These are phyloP conservation scores for Eurosta solidaginis DNA, from an alignment of 1,140 invertebrate species.

Conservation along the genomic window DNA sequence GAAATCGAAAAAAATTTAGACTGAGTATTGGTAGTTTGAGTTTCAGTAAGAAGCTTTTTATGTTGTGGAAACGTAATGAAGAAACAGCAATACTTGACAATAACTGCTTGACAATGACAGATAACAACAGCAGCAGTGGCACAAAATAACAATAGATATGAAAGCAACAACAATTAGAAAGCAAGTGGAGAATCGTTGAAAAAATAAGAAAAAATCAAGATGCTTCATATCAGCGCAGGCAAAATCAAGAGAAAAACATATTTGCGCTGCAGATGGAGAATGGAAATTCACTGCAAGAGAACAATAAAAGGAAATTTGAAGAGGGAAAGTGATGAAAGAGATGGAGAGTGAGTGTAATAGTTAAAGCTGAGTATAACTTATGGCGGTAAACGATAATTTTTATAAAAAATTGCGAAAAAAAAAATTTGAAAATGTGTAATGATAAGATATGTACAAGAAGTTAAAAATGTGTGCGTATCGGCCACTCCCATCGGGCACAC, in stretches of 20 bases:
- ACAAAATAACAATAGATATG: neutral
- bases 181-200: neutral
- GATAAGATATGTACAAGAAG: neutral
- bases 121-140: constrained; percentile 11
- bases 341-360: neutral
- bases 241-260: constrained; percentile 7
- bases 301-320: neutral
- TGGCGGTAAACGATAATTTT: neutral
- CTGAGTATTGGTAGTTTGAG: neutral
- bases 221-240: neutral
- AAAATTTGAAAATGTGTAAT: neutral
- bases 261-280: neutral
- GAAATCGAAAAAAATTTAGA: neutral
- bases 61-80: neutral
- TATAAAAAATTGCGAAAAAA: neutral
- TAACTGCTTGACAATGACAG: constrained; percentile 36
- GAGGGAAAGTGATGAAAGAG: neutral
- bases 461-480: no score
- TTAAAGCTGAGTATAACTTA: neutral
- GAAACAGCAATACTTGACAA: constrained; percentile 31
- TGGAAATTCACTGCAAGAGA: neutral
- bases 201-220: neutral
- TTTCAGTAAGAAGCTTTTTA: neutral
- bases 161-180: neutral
- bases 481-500: no score